Evolutionary conservation across 2,888 invertebrate species (phyloP).

Genomic region (Bimastos eiseni): DNA sequence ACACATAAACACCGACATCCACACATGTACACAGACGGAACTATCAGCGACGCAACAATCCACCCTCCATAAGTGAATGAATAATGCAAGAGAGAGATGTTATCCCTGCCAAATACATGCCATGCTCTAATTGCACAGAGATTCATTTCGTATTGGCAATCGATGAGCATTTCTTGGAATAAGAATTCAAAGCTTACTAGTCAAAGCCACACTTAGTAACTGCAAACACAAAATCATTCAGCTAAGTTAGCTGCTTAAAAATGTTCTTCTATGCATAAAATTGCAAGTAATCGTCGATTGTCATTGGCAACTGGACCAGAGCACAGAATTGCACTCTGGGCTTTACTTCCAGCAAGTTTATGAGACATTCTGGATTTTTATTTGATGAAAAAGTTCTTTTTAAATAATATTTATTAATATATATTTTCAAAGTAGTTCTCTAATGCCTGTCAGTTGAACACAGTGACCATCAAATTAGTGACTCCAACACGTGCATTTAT

Average conservation of each 20-base stretch:
- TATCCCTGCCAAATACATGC: neutral
- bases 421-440: too few species aligned
- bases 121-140: conserved; percentile 3
- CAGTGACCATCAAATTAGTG: too few species aligned
- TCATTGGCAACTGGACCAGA: too few species aligned
- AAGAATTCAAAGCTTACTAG: neutral
- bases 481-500: too few species aligned
- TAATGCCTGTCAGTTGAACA: too few species aligned
- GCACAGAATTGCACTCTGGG: too few species aligned
- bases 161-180: neutral
- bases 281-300: too few species aligned
- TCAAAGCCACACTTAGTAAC: neutral
- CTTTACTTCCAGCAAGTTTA: too few species aligned
- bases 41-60: neutral
- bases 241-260: neutral
- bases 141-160: neutral
- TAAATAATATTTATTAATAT: too few species aligned
- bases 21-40: neutral
- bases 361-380: too few species aligned
- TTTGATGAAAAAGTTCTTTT: too few species aligned
- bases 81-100: neutral
- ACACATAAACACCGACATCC: neutral
- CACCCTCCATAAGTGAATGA: conserved; percentile 5
- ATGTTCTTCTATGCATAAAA: neutral
- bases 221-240: neutral